Evolutionary conservation across 1,140 invertebrate species (phyloP).

Genomic region (Radopholus similis): DNA sequence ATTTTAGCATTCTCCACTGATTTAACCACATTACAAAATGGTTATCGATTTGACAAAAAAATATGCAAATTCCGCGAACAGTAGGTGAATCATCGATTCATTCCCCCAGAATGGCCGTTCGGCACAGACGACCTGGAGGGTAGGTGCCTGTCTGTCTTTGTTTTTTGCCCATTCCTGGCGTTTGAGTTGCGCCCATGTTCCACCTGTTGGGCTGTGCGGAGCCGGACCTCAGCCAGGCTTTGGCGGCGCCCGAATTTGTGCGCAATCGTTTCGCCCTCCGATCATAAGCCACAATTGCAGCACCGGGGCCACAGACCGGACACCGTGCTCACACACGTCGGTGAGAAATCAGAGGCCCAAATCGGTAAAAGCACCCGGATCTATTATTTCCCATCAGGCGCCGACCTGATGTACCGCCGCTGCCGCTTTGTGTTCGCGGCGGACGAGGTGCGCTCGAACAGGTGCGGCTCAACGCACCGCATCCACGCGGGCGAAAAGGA

Average conservation of each 20-base stretch:
- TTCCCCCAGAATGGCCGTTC: slow-evolving; percentile 43
- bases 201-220: slow-evolving; percentile 42
- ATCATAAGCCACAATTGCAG: slow-evolving; percentile 21
- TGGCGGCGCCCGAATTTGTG: slow-evolving; percentile 52
- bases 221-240: slow-evolving; percentile 38
- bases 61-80: neutral
- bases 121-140: slow-evolving; percentile 30
- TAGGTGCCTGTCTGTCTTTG: no score
- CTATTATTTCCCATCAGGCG: slow-evolving; percentile 23
- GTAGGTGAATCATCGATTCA: neutral
- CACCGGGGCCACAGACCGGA: slow-evolving; percentile 24
- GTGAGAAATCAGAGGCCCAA: neutral
- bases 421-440: slow-evolving; percentile 49
- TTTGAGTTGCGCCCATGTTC: slow-evolving; percentile 48
- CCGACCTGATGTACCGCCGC: slow-evolving; percentile 52
- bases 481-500: slow-evolving; percentile 25
- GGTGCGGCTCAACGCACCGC: slow-evolving; percentile 16
- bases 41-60: neutral
- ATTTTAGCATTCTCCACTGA: neutral
- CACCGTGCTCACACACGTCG: slow-evolving; percentile 32
- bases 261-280: slow-evolving; percentile 5
- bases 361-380: neutral
- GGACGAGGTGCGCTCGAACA: slow-evolving; percentile 30
- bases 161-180: no score
- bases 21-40: neutral